These are phyloP conservation scores for Hyposoter didymator DNA, from an alignment of 2,888 invertebrate genomes.

Conservation along the genomic window DNA sequence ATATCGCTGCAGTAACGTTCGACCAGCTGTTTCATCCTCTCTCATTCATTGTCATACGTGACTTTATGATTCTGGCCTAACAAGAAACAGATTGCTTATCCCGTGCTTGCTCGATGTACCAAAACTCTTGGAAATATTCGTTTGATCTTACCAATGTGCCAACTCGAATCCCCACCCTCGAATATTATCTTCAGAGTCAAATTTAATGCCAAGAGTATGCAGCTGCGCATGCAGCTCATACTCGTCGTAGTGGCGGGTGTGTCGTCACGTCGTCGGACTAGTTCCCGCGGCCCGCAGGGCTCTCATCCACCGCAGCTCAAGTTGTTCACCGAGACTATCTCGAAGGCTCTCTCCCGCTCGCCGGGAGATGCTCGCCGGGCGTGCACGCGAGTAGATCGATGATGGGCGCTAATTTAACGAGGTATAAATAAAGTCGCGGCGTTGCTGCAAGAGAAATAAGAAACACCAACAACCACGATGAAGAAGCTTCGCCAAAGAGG, in stretches of 20 bases:
- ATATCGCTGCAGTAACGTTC: background rate
- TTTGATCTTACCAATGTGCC: background rate
- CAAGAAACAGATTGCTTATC: background rate
- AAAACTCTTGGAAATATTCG: background rate
- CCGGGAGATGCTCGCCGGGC: constrained; percentile 61
- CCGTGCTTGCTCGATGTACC: background rate
- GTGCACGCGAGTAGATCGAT: constrained; percentile 74
- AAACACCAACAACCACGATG: constrained; percentile 55
- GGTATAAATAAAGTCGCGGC: constrained; percentile 78
- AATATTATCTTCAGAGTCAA: background rate
- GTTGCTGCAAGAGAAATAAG: constrained; percentile 60
- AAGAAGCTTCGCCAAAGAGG: constrained; percentile 58
- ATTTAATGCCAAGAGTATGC: constrained; percentile 6
- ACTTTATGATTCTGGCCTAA: background rate
- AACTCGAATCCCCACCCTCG: background rate
- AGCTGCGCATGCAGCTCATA: constrained; percentile 31
- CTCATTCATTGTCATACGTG: background rate
- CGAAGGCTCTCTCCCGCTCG: constrained; percentile 58
- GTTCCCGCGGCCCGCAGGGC: constrained; percentile 67
- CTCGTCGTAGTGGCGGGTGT: constrained; percentile 59
- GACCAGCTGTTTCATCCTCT: background rate
- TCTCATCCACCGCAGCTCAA: constrained; percentile 68
- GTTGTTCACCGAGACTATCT: constrained; percentile 46
- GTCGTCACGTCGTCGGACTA: constrained; percentile 71
- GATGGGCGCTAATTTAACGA: constrained; percentile 82